Base-by-base conservation (phyloP, 2,113 vertebrate genomes). In the Corydoras sp. region DNA sequence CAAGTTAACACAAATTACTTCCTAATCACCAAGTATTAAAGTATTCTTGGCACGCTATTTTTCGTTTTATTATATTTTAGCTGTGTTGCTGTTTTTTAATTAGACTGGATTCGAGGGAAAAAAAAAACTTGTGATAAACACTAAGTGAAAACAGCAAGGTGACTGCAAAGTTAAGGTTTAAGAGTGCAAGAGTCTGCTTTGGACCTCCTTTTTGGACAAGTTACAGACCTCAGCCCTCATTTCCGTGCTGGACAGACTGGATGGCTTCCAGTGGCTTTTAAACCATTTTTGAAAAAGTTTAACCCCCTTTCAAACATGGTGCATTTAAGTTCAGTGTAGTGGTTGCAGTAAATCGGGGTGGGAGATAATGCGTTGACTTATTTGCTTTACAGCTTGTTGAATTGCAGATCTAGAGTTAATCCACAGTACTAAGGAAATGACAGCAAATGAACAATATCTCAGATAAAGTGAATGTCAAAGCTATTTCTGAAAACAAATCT, bases 251-350 rank as follows among this genome's bases (percentile, higher is more conserved):
- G 35, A 74, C 58, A 86, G 83, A 84, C 82, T 80, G 82, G 79
- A 83, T 84, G 83, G 83, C 86, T 88, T 88, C 79, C 77, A 84
- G 85, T 56, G 81, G 86, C 79, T 83, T 80, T 76, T 78, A 64
- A 76, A 71, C 72, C 71, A 76, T 73, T 85, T 80, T 72, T 72
- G 71, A 77, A 76, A 82, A 83, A 80, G 76, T 69, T 87, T 82
- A 86, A 87, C 84, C 84, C 84, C 74, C 84, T 83, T 83, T 87
- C 81, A 59, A 85, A 82, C 86, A 83, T 53, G 77, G 62, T 50
- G 69, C 54, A 0, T 64, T 71, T 71, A 70, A 53, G 53, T 0
- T n/a, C 58, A 74, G 35, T 74, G 81, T 76, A 81, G 4, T 12
- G 67, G 79, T 84, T 80, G 69, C 83, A 81, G 78, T 43, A 2